A percentile compares a stretch with the other conserved stretches of the same genome.
Evolutionary conservation across 2,797 vertebrate genomes (phyloP).

Genomic region (Poecilia velifera): DNA sequence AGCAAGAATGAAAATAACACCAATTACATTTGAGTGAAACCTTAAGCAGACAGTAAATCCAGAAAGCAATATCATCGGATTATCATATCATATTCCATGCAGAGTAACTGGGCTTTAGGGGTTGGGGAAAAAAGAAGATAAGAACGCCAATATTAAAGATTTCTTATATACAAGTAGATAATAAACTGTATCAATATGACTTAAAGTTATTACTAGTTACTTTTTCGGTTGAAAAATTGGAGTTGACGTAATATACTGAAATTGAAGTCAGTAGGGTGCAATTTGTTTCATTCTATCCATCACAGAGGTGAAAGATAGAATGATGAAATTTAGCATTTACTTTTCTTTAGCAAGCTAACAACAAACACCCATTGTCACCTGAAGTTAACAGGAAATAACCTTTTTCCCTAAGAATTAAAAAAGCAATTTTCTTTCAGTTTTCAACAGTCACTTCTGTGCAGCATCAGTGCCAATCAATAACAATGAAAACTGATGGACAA

Average conservation of each 20-base stretch:
- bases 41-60: conserved; percentile 60
- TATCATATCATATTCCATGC: conserved; percentile 60
- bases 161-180: conserved; percentile 39
- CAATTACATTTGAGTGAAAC: conserved; percentile 49
- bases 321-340: conserved; percentile 27
- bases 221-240: conserved; percentile 24
- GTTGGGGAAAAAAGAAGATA: conserved; percentile 41
- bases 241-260: conserved; percentile 30
- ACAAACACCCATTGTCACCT: conserved; percentile 39
- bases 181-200: conserved; percentile 42
- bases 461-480: conserved; percentile 74
- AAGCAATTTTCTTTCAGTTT: conserved; percentile 53
- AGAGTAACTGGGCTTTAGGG: conserved; percentile 33
- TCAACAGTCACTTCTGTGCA: conserved; percentile 46
- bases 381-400: conserved; percentile 45
- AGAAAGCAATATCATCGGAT: conserved; percentile 65
- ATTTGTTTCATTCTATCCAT: conserved; percentile 17
- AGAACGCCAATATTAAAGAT: conserved; percentile 60
- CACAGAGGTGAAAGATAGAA: conserved; percentile 10
- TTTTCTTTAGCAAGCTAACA: conserved; percentile 36
- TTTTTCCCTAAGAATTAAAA: conserved; percentile 49
- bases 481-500: conserved; percentile 50
- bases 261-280: conserved; percentile 16
- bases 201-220: conserved; percentile 33
- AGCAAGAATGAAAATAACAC: conserved; percentile 24